Base-by-base conservation (phyloP, 2,888 invertebrate genomes). In the Chirona hameri region DNA sequence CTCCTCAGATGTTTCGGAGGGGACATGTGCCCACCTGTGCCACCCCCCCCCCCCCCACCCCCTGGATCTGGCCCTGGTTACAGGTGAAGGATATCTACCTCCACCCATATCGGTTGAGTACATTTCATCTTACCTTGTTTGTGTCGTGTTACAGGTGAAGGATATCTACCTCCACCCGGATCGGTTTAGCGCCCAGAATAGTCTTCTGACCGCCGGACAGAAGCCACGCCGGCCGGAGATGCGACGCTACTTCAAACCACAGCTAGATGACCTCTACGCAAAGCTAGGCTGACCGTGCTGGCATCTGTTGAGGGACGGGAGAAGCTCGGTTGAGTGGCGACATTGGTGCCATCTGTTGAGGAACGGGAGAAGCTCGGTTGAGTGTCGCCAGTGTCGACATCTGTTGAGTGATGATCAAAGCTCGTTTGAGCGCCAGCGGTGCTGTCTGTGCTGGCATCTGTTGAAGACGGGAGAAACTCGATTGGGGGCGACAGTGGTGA, bases 171-270 rank as follows among this genome's bases (percentile, higher is more conserved):
- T 99, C 83, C 96, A 97, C 89, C 95, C 96, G 48, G 98, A 98
- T 89, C 94, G 95, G 86, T 98, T 99, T 91, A 96, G 97, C 84
- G 94, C 98, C 82, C 97, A 98, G 90, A 98, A 98, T 89, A 97
- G 97, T 84, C 92, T 99, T 81, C 90, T 99, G 80, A 99, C 98
- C 72, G 98, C 98, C 82, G 97, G 98, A 52, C 91, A 98, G 90
- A 99, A 99, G 90, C 93, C 95, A 85, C 98, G 98, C 90, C 91
- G 98, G 88, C 95, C n/a, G n/a, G 65, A 65, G 14, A 65, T 65
- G 65, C n/a, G 65, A 4, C n/a, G 27, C 10, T 65, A 65, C 27
- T 65, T 65, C 65, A 65, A 65, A n/a, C 65, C 65, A 1, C 65
- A 65, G 65, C 65, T 65, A 9, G 65, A 65, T 12, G 65, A 65